phyloP scores from a whole-genome alignment of 2,888 invertebrate genomes.

The Seira sanloemensis region DNA sequence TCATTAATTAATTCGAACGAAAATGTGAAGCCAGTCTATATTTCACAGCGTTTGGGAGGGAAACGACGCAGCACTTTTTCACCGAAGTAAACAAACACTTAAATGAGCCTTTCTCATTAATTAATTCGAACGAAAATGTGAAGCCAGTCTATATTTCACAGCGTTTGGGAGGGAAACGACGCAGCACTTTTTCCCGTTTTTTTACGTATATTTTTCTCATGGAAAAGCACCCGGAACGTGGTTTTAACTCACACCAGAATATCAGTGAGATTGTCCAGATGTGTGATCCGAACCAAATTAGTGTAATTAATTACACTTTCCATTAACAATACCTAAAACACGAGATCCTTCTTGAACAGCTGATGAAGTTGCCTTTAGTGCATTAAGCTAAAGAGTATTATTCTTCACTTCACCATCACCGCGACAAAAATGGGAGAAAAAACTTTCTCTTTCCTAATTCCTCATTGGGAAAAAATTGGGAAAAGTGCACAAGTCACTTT shows the following conservation, averaged over 20 bases:
- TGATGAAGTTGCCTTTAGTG: slow-evolving; percentile 50
- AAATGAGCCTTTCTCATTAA: slow-evolving; percentile 22
- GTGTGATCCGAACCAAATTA: slow-evolving; percentile 26
- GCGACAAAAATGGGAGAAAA: slow-evolving; percentile 15
- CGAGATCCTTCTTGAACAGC: slow-evolving; percentile 54
- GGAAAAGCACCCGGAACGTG: slow-evolving; percentile 47
- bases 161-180: not conserved
- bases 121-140: too few relatives aligned
- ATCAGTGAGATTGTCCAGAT: slow-evolving; percentile 29
- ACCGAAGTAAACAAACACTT: not conserved
- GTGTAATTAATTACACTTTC: slow-evolving; percentile 58
- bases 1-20: slow-evolving; percentile 15
- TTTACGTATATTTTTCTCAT: slow-evolving; percentile 42
- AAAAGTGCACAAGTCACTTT: too few relatives aligned
- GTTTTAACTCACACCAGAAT: slow-evolving; percentile 12
- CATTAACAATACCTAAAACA: slow-evolving; percentile 57
- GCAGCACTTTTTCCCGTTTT: slow-evolving; percentile 36
- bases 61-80: slow-evolving; percentile 33
- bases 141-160: too few relatives aligned
- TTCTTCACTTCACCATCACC: slow-evolving; percentile 26
- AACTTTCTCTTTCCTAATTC: not conserved
- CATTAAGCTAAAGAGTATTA: slow-evolving; percentile 27
- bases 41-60: not conserved
- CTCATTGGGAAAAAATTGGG: not conserved
- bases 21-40: too few relatives aligned